A percentile compares a stretch with the other conserved stretches of the same genome.
Evolutionary conservation across 2,113 vertebrate genomes (phyloP).

Genomic region (Pygathrix nemaeus): DNA sequence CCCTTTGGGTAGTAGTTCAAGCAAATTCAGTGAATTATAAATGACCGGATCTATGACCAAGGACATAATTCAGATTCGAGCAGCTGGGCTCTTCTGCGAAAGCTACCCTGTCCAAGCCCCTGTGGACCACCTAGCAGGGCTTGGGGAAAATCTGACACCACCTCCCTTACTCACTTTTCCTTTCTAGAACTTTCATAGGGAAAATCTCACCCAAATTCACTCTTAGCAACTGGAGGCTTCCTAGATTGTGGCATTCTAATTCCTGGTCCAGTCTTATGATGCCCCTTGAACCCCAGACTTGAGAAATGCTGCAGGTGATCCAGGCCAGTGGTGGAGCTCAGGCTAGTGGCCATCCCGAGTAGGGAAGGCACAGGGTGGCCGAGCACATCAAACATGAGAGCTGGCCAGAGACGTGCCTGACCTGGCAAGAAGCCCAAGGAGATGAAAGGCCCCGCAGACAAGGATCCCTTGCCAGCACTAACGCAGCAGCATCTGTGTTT

Average conservation of each 20-base stretch:
- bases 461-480: constrained; percentile 57
- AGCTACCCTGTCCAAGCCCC: background rate
- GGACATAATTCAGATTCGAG: background rate
- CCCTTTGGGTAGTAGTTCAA: background rate
- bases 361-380: constrained; percentile 13
- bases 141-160: background rate
- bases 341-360: background rate
- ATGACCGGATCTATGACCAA: background rate
- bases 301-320: background rate
- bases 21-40: background rate
- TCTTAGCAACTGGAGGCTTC: background rate
- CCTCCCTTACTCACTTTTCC: background rate
- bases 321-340: background rate
- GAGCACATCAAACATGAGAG: background rate
- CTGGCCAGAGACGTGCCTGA: constrained; percentile 46
- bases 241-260: background rate
- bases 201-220: background rate
- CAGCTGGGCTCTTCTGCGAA: background rate
- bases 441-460: constrained; percentile 54
- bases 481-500: constrained; percentile 72
- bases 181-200: background rate
- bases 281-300: background rate
- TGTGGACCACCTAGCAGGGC: background rate
- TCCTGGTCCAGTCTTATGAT: background rate
- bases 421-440: constrained; percentile 65